Conservation (phyloP, 1,140 invertebrate genomes). For the Oncopodura yosiiana region DNA sequence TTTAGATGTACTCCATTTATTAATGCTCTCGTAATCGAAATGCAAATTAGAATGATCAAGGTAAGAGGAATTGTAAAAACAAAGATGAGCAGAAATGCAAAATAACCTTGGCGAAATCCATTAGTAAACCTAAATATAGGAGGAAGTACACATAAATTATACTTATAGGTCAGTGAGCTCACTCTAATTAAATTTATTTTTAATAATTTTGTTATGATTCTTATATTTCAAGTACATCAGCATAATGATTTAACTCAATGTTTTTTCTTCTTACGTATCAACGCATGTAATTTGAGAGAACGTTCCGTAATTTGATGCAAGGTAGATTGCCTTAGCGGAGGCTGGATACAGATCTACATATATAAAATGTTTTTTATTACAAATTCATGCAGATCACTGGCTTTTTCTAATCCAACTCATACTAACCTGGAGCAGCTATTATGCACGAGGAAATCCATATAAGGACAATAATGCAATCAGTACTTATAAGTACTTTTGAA, state of each 20-base stretch:
- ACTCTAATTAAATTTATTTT: no score
- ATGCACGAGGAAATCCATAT: conserved; percentile 42
- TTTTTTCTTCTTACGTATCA: conserved; percentile 39
- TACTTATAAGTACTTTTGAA: conserved; percentile 41
- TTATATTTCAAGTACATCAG: no score
- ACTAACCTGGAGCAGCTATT: conserved; percentile 41
- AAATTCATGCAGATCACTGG: no score
- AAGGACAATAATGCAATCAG: conserved; percentile 39
- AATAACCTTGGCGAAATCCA: conserved; percentile 41
- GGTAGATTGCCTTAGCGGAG: conserved; percentile 33
- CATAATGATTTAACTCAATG: no score
- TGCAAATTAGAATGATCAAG: conserved; percentile 42
- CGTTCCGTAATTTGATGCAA: conserved; percentile 39
- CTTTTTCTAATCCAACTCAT: no score
- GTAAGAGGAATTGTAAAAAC: conserved; percentile 43
- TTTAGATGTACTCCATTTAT: conserved; percentile 36
- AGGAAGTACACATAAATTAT: not conserved
- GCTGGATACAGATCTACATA: no score
- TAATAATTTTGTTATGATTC: no score
- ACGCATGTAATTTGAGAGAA: conserved; percentile 41
- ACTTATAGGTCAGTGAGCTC: no score
- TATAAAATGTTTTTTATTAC: no score
- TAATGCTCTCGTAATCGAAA: conserved; percentile 41
- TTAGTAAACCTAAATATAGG: conserved; percentile 30
- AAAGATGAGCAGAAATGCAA: conserved; percentile 42